phyloP scores from a whole-genome alignment of 2,797 vertebrate species.

The Setipinna tenuifilis region DNA sequence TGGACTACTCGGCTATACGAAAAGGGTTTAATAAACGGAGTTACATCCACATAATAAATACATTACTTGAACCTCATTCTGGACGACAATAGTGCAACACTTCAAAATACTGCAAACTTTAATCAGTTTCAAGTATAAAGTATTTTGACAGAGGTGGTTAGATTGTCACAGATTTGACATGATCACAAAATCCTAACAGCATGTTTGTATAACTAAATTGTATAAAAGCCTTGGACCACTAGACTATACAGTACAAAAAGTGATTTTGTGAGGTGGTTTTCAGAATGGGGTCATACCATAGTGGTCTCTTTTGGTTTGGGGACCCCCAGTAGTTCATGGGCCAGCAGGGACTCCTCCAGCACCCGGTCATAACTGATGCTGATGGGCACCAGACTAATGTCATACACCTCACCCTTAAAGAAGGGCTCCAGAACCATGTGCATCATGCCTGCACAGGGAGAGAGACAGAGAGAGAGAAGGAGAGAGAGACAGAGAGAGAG shows the following conservation, averaged over 20 bases:
- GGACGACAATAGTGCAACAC: background rate
- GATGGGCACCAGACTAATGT: constrained; percentile 89
- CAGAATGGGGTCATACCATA: constrained; percentile 67
- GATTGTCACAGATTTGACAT: background rate
- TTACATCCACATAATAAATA: background rate
- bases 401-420: constrained; percentile 93
- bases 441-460: constrained; percentile 85
- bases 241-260: background rate
- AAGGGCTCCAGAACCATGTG: constrained; percentile 95
- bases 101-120: background rate
- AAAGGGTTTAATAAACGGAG: no score
- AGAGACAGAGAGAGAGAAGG: no score
- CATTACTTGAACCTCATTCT: background rate
- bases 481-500: background rate
- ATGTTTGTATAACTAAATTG: background rate
- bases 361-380: constrained; percentile 95
- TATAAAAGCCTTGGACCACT: background rate
- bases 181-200: background rate
- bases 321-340: constrained; percentile 89
- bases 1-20: no score
- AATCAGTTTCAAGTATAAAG: background rate
- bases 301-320: constrained; percentile 95
- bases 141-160: background rate
- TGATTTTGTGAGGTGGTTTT: background rate
- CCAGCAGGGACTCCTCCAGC: constrained; percentile 91